These are phyloP conservation scores for Crocidura indochinensis DNA, from an alignment of 2,797 vertebrate genomes.

Conservation along the genomic window DNA sequence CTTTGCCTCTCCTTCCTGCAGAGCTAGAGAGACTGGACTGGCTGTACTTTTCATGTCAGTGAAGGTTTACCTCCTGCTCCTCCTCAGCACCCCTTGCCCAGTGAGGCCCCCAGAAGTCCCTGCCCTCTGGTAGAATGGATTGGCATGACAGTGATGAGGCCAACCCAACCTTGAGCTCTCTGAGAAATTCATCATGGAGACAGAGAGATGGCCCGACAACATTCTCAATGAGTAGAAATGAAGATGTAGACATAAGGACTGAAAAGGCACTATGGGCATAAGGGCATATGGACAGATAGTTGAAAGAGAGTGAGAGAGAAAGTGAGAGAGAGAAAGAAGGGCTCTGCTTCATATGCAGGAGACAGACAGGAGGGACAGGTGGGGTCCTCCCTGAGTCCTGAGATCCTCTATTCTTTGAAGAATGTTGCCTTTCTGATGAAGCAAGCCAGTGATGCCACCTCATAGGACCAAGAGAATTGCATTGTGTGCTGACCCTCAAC, in stretches of 20 bases:
- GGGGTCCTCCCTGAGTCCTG: too few species aligned
- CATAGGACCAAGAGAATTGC: constrained; percentile 1
- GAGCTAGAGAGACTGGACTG: neutral
- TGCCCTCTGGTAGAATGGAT: neutral
- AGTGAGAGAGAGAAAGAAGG: neutral
- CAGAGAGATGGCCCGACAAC: neutral
- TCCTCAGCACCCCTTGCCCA: neutral
- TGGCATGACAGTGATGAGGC: neutral
- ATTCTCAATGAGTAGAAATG: neutral
- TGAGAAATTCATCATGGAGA: constrained; percentile 56
- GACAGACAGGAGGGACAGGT: neutral
- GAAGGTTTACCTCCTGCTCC: neutral
- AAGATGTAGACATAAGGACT: constrained; percentile 54
- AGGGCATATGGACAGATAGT: constrained; percentile 50
- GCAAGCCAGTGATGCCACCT: constrained; percentile 18
- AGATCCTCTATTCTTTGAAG: neutral
- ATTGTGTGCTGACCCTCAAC: too few species aligned
- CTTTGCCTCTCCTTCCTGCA: constrained; percentile 2
- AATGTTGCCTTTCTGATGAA: neutral
- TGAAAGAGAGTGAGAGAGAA: neutral
- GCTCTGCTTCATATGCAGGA: neutral
- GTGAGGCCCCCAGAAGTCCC: neutral
- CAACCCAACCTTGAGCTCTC: constrained; percentile 25
- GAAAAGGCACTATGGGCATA: constrained; percentile 30
- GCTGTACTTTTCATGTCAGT: neutral